Conservation (phyloP, 2,113 vertebrate species). For the Arothron firmamentum region DNA sequence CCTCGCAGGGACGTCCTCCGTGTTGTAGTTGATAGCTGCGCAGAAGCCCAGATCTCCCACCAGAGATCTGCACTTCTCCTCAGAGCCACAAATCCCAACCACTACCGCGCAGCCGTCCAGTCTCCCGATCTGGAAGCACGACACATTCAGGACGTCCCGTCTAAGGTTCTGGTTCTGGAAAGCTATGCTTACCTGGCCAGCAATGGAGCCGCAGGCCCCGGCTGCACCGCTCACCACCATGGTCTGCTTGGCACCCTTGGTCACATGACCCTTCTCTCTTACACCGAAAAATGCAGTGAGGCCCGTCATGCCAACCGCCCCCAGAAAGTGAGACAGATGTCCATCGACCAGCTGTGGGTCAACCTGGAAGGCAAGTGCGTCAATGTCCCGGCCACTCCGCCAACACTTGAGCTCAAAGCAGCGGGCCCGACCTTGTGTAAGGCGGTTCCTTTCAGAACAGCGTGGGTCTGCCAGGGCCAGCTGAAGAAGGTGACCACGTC, state of each 20-base stretch:
- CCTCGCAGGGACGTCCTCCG: conserved; percentile 69
- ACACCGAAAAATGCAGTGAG: conserved; percentile 86
- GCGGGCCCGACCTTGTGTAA: conserved; percentile 81
- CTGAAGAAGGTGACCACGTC: conserved; percentile 84
- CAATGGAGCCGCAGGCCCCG: conserved; percentile 90
- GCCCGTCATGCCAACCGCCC: conserved; percentile 87
- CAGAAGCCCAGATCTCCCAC: conserved; percentile 86
- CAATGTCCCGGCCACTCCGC: background rate
- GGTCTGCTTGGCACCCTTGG: conserved; percentile 82
- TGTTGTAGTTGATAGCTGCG: conserved; percentile 86
- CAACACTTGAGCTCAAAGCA: background rate
- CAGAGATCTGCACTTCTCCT: conserved; percentile 83
- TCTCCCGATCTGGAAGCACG: conserved; percentile 77
- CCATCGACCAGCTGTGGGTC: conserved; percentile 81
- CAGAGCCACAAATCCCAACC: conserved; percentile 90
- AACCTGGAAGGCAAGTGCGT: conserved; percentile 68
- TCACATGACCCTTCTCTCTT: conserved; percentile 86
- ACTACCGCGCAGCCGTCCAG: conserved; percentile 87
- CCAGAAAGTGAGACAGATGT: conserved; percentile 86
- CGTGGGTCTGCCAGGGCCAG: conserved; percentile 90
- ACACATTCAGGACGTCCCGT: too few species aligned
- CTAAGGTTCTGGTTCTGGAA: too few species aligned
- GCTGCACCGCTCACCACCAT: conserved; percentile 95
- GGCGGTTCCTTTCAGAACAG: conserved; percentile 75
- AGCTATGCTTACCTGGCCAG: conserved; percentile 83